phyloP scores from a whole-genome alignment of 1,140 invertebrate genomes.

The Papilio aristodemus region DNA sequence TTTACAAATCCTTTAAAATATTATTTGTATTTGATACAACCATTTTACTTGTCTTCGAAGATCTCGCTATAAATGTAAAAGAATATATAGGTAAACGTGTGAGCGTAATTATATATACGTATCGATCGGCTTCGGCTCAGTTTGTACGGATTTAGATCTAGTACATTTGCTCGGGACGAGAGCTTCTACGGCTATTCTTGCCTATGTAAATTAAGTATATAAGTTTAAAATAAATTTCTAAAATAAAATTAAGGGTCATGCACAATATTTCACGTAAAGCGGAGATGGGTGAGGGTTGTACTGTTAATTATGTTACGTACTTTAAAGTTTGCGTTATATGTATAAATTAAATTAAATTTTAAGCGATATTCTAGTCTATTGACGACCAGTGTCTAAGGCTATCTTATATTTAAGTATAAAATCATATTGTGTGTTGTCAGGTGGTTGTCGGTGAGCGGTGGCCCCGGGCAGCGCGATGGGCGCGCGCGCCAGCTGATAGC shows the following conservation, averaged over 20 bases:
- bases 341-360: too few relatives aligned
- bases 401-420: too few relatives aligned
- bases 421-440: constrained; percentile 51
- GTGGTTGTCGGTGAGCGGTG: constrained; percentile 68
- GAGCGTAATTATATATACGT: constrained; percentile 42
- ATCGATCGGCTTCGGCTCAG: constrained; percentile 37
- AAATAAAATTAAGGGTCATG: too few relatives aligned
- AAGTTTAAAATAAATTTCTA: constrained; percentile 21
- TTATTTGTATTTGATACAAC: too few relatives aligned
- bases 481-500: constrained; percentile 74
- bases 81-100: constrained; percentile 34
- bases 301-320: background rate
- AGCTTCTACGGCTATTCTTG: constrained; percentile 36
- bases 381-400: too few relatives aligned
- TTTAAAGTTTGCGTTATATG: background rate
- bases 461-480: constrained; percentile 65
- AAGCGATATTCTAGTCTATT: too few relatives aligned
- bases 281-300: background rate
- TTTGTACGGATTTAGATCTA: constrained; percentile 39
- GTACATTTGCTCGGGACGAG: constrained; percentile 19
- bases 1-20: too few relatives aligned
- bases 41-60: background rate
- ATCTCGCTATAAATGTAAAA: constrained; percentile 33
- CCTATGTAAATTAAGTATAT: constrained; percentile 29
- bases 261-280: background rate